Base-by-base conservation (phyloP, 2,888 invertebrate species). In the Cataglyphis livida region DNA sequence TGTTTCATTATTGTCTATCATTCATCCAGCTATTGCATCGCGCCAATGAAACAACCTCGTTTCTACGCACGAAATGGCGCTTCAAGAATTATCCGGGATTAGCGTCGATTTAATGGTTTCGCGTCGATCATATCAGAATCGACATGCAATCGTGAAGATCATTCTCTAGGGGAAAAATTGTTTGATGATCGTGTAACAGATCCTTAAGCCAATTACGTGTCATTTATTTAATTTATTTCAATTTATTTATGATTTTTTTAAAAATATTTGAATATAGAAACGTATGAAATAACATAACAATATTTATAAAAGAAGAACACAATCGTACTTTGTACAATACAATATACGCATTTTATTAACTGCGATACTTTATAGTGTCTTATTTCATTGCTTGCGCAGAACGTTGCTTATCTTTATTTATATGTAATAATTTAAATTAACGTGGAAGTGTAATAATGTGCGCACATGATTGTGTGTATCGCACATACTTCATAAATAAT, bases 1-100 rank as follows among this genome's bases (percentile, higher is more conserved):
- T 91, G 91, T 91, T 92, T 92, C 91, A 92, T 92, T 92, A 91
- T 90, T 87, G 88, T 88, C 87, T 89, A 91, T 92, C 91, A 90
- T 92, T 91, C 91, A 91, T 88, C 88, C 85, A 84, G 78, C 84
- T 88, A 87, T 90, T 89, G 90, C 87, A 82, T 73, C 68, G 86
- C 76, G 84, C 86, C 90, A 92, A 92, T 92, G 91, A 92, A 92
- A 92, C 87, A 85, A 85, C 84, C 62, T 75, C 85, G 83, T 66
- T 84, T 65, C 85, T 84, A 57, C 71, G 81, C 54, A 78, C 75
- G 75, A 88, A 86, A 88, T 84, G 82, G 44, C 84, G 86, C 73
- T 83, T 81, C 90, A 87, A 90, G 87, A 90, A 90, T 90, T 89
- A 90, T 85, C 73, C 71, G 54, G 83, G 85, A 90, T 90, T 90